Percentiles rank a stretch among this genome's conserved stretches.
Conservation (phyloP, 2,797 vertebrate species). For the Sebastes vulpes region DNA sequence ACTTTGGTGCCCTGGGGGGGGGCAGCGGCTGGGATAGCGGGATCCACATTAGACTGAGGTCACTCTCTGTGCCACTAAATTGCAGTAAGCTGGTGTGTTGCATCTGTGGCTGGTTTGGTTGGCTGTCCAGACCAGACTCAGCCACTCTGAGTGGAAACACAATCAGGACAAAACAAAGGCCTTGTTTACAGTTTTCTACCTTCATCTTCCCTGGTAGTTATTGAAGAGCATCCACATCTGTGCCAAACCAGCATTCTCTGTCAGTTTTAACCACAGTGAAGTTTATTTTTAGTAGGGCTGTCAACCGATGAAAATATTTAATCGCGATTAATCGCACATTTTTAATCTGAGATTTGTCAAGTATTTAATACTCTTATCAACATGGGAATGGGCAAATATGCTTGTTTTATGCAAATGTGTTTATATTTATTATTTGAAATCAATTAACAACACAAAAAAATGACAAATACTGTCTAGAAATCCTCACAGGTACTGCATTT, state of each 20-base stretch:
- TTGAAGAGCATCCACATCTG: slow-evolving; percentile 26
- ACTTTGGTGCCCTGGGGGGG: slow-evolving; percentile 56
- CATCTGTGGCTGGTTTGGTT: slow-evolving; percentile 76
- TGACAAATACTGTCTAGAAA: too few species aligned
- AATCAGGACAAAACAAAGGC: slow-evolving; percentile 50
- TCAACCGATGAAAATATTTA: too few species aligned
- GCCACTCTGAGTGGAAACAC: slow-evolving; percentile 51
- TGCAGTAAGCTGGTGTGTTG: slow-evolving; percentile 60
- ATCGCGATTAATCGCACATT: too few species aligned
- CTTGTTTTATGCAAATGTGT: too few species aligned
- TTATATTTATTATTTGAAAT: too few species aligned
- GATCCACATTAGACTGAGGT: slow-evolving; percentile 69
- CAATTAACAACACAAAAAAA: too few species aligned
- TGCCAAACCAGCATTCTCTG: slow-evolving; percentile 8
- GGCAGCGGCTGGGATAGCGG: slow-evolving; percentile 17
- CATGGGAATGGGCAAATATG: too few species aligned
- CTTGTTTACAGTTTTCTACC: slow-evolving; percentile 45
- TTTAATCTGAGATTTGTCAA: too few species aligned
- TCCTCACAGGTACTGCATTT: too few species aligned
- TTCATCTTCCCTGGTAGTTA: slow-evolving; percentile 38
- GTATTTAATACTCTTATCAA: too few species aligned
- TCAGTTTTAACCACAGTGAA: not conserved
- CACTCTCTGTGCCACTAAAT: slow-evolving; percentile 76
- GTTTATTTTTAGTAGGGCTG: not conserved
- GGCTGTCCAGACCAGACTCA: slow-evolving; percentile 59